phyloP scores from a whole-genome alignment of 2,797 vertebrate species.

The Luscinia megarhynchos region DNA sequence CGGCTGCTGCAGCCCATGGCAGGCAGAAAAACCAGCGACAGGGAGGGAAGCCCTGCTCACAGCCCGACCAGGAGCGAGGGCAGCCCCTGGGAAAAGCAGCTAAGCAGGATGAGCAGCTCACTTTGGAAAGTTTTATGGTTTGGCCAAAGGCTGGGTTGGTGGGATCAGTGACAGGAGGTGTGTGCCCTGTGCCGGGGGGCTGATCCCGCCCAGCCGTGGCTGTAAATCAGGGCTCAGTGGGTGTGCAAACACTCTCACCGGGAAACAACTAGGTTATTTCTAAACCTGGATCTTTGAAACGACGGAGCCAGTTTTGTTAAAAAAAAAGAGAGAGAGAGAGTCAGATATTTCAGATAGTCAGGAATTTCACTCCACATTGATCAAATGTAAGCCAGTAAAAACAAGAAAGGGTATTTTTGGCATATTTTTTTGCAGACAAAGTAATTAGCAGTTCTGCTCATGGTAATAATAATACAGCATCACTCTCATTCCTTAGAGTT shows the following conservation, averaged over 20 bases:
- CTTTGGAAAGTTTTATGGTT: not conserved
- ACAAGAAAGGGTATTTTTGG: not conserved
- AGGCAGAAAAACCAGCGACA: not conserved
- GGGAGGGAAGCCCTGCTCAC: not conserved
- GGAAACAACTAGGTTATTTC: not conserved
- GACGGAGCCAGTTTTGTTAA: not conserved
- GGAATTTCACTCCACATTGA: not conserved
- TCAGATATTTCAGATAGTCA: not conserved
- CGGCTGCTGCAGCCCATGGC: not conserved
- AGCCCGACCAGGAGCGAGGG: not conserved
- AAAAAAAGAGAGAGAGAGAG: too few relatives aligned
- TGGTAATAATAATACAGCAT: not conserved
- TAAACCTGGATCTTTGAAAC: not conserved
- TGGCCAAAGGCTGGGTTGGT: constrained; percentile 1
- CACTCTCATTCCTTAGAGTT: not conserved
- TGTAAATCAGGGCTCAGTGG: not conserved
- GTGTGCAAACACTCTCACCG: not conserved
- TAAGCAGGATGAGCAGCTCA: fast-evolving
- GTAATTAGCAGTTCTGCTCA: not conserved
- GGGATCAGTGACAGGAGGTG: not conserved
- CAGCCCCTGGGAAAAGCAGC: not conserved
- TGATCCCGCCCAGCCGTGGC: not conserved
- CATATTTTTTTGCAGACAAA: not conserved
- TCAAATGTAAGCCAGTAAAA: not conserved
- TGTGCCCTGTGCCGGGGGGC: not conserved